phyloP scores from a whole-genome alignment of 2,113 vertebrate species.

The Cygnus buccinator region DNA sequence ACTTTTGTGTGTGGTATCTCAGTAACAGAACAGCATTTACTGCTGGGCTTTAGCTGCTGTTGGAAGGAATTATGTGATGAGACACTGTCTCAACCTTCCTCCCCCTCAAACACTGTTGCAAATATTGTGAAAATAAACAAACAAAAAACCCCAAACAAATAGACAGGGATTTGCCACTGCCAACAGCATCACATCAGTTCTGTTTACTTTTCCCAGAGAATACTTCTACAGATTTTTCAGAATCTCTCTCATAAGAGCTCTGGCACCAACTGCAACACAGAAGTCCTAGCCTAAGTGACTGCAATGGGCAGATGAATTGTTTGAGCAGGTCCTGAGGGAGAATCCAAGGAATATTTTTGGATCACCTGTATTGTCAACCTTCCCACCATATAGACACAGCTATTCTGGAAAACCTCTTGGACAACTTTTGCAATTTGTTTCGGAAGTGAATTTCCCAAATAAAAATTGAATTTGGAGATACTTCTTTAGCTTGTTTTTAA shows the following conservation, averaged over 20 bases:
- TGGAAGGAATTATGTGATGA: constrained; percentile 2
- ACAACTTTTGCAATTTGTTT: not conserved
- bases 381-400: not conserved
- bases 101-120: constrained; percentile 1
- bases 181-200: constrained; percentile 1
- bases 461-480: not conserved
- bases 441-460: not conserved
- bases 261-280: fast-evolving
- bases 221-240: constrained; percentile 19
- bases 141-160: not conserved
- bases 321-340: not conserved
- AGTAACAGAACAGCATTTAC: constrained; percentile 8
- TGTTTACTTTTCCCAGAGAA: constrained; percentile 8
- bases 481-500: not conserved
- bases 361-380: not conserved
- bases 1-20: not conserved
- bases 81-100: constrained; percentile 20
- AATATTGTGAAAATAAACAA: constrained; percentile 39
- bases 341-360: not conserved
- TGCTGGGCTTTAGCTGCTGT: constrained; percentile 9
- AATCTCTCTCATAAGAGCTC: not conserved
- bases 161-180: not conserved
- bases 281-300: not conserved
- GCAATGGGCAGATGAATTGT: not conserved
- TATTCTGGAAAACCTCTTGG: not conserved